Evolutionary conservation across 2,797 vertebrate species (phyloP).

Genomic region (Chaetophractus vellerosus): DNA sequence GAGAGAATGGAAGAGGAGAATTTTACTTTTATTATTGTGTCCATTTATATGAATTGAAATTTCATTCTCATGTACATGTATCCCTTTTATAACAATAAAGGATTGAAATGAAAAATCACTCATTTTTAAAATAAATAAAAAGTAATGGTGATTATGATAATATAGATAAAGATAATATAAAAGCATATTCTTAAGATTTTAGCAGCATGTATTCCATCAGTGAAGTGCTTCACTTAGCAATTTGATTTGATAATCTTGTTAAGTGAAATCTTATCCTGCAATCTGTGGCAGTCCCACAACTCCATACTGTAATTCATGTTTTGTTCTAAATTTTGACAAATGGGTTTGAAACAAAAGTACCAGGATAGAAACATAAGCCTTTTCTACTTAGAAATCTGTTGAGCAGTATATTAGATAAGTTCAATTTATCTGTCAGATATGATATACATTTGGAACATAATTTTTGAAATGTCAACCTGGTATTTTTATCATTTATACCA

Average conservation of each 20-base stretch:
- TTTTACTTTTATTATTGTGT: not conserved
- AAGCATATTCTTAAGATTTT: not conserved
- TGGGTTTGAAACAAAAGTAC: constrained; percentile 73
- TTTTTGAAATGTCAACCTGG: constrained; percentile 77
- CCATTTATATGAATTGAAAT: not conserved
- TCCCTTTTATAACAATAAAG: not conserved
- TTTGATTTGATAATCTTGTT: not conserved
- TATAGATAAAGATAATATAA: not conserved
- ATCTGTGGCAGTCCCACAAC: rapidly evolving
- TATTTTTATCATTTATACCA: constrained; percentile 84
- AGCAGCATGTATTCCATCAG: not conserved
- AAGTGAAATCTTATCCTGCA: not conserved
- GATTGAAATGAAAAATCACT: not conserved
- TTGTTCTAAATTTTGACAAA: constrained; percentile 73
- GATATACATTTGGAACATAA: constrained; percentile 77
- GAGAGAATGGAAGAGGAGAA: rapidly evolving
- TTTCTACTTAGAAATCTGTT: constrained; percentile 74
- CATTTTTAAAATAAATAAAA: not conserved
- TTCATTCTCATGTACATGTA: not conserved
- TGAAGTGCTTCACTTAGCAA: not conserved
- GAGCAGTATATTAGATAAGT: constrained; percentile 74
- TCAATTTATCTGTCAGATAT: constrained; percentile 85
- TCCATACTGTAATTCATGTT: not conserved
- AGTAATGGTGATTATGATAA: not conserved
- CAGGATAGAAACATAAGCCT: constrained; percentile 70